Percentiles rank a stretch among this genome's conserved stretches.
phyloP scores from a whole-genome alignment of 2,888 invertebrate genomes.

The Melieria crassipennis region DNA sequence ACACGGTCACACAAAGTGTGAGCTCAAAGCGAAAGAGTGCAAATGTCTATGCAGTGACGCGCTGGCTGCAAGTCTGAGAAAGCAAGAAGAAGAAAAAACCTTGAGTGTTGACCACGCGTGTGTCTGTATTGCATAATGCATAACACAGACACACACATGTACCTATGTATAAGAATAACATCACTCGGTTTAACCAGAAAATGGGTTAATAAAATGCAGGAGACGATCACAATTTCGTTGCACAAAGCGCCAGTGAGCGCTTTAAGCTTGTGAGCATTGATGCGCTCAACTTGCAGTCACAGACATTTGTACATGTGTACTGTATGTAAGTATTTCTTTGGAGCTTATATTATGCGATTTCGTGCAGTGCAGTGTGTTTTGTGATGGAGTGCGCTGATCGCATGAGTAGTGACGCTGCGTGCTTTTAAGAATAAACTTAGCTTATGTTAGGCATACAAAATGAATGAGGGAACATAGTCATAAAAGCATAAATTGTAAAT shows the following conservation, averaged over 20 bases:
- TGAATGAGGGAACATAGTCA: no score
- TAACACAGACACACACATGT: conserved; percentile 28
- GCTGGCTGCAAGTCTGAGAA: background rate
- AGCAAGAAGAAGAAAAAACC: background rate
- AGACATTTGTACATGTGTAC: background rate
- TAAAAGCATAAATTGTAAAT: no score
- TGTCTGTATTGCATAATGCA: conserved; percentile 35
- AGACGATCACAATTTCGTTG: background rate
- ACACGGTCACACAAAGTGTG: background rate
- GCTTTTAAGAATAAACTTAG: no score
- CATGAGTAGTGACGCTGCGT: no score
- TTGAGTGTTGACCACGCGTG: no score
- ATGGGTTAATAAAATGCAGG: conserved; percentile 59
- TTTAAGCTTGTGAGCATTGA: background rate
- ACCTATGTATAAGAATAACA: background rate
- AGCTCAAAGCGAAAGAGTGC: background rate
- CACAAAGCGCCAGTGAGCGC: background rate
- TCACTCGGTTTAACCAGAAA: conserved; percentile 30
- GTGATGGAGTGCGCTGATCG: no score
- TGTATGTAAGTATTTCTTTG: no score
- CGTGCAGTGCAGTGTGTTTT: no score
- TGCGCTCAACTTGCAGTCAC: background rate
- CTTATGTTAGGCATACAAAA: no score
- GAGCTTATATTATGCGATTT: no score
- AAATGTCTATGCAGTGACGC: background rate